Evolutionary conservation across 1,140 invertebrate species (phyloP), one percentile per base, ranked within the genome.

Genomic region (Triops longicaudatus): DNA sequence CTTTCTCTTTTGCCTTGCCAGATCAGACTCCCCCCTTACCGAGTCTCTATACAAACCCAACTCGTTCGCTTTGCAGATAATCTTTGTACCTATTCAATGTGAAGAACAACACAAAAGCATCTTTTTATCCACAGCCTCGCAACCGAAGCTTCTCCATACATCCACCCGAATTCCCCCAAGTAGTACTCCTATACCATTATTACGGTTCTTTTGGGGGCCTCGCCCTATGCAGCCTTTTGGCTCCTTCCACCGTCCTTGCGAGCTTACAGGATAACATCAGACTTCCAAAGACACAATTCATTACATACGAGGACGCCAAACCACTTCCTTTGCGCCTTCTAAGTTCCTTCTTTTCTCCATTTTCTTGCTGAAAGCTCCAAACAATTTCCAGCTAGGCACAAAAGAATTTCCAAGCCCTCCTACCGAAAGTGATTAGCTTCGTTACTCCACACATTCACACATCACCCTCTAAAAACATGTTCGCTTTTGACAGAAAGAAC

Each of bases 51-150:
- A 63, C 50, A 63, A 63, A 63, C 50, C 50, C 50, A 17, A 17
- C 22, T 22, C 17, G 14, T 63, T 63, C 50, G 50, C 50, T 63
- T 63, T 63, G 50, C 50, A 63, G 50, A 63, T 63, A 63, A 63
- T 63, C 50, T 63, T 63, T 63, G 31, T 63, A 17, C 50, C 50
- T 22, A 63, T 63, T 63, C 17, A 63, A 63, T n/a, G 50, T 63
- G 50, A 22, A 63, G 50, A 63, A 63, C 50, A 63, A 63, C 50
- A 63, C n/a, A 63, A 63, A 63, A 63, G 50, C 50, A 63, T 63
- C 50, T 63, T 63, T 63, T 63, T 63, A 63, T 63, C 50, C 6
- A 63, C 17, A 63, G 14, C 14, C 50, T 63, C 22, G 50, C 50
- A 63, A 63, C 50, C 50, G 2, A 37, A 63, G 50, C 50, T 63